A percentile compares a stretch with the other conserved stretches of the same genome.
These are phyloP conservation scores for Spodoptera exigua DNA, from an alignment of 2,888 invertebrate genomes.

Conservation along the genomic window DNA sequence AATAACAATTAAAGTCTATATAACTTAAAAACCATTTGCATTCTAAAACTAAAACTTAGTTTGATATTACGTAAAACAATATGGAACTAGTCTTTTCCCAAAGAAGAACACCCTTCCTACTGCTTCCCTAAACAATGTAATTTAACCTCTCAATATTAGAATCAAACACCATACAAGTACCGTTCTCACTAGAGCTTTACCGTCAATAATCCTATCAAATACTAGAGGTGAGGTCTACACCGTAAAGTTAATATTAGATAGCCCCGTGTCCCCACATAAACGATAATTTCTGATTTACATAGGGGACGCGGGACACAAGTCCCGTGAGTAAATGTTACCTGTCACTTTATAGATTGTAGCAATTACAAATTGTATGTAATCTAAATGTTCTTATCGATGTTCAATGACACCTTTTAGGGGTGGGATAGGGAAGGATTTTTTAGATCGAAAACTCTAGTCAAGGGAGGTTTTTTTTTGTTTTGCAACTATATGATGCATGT, in stretches of 20 bases:
- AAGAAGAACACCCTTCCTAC: no score
- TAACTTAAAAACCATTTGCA: no score
- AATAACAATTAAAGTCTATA: no score
- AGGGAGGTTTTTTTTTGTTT: no score
- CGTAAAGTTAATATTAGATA: constrained; percentile 52
- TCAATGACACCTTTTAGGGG: neutral
- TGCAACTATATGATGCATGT: no score
- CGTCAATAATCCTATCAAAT: constrained; percentile 43
- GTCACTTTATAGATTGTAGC: constrained; percentile 65
- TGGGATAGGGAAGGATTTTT: neutral
- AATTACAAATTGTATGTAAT: constrained; percentile 65
- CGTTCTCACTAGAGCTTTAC: constrained; percentile 6
- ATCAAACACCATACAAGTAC: constrained; percentile 1
- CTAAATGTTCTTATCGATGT: constrained; percentile 24
- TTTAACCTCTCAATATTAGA: neutral
- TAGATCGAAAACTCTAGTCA: no score
- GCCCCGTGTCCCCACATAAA: constrained; percentile 35
- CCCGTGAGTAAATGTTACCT: constrained; percentile 57
- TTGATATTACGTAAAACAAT: no score
- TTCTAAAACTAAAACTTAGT: no score
- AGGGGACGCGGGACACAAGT: constrained; percentile 39
- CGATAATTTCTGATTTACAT: constrained; percentile 52
- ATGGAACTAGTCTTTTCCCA: no score
- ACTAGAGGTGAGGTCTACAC: constrained; percentile 24
- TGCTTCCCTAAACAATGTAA: neutral